Evolutionary conservation across 2,113 vertebrate genomes (phyloP), one percentile per base, ranked within the genome.

Genomic region (Sitta europaea): DNA sequence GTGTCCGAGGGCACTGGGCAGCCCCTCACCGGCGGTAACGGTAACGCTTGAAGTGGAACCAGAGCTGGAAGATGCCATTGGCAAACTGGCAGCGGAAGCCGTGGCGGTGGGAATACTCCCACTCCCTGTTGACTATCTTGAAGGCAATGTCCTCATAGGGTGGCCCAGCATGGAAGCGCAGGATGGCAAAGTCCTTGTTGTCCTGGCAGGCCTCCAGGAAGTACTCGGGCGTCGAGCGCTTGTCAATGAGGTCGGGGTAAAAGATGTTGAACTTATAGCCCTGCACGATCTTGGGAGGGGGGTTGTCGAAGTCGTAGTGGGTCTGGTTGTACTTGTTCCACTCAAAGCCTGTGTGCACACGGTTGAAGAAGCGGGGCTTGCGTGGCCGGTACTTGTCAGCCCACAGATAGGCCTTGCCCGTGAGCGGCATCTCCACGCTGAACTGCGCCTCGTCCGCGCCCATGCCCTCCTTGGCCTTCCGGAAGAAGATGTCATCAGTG

Each of bases 261-360:
- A 99, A 99, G 96, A 99, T 99, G 97, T 99, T 99, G 96, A 99
- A 99, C 94, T 99, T 99, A 97, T 99, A 99, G 92, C 99, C 99
- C 96, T 99, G 99, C 77, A 99, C 99, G 1, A 99, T 99, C 96
- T 99, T 99, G 70, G 99, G 99, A 0, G 99, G 99, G 0, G 99
- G 99, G 97, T 99, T 99, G 96, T 99, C 99, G 0, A 99, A 99
- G 97, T 99, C 99, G 0, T 99, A 99, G 97, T 99, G 99, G 0
- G 99, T 99, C 98, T 99, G 99, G 97, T 99, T 99, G 98, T 99
- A 99, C 91, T 99, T 99, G 98, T 99, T 99, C 99, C 99, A 99
- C 97, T 99, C 99, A 1, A 99, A 99, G 92, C 99, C 99, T 0
- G 99, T 99, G 98, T 99, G 99, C 70, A 99, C 99, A 0, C 99